phyloP scores from a whole-genome alignment of 2,113 vertebrate genomes.

The Pimephales promelas region DNA sequence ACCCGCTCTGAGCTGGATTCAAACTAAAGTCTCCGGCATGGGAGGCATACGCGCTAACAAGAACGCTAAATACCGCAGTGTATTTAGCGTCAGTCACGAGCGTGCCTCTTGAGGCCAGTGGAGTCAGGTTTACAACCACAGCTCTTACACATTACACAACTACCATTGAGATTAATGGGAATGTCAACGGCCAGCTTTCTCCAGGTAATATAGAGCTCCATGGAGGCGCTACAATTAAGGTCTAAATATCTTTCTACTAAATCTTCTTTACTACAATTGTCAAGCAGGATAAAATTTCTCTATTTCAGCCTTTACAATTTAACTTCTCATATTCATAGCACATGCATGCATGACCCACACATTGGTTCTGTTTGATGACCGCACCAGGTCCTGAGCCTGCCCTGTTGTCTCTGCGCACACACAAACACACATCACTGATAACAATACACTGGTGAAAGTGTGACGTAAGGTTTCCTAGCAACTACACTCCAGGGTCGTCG shows the following conservation, averaged over 20 bases:
- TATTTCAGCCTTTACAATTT: neutral
- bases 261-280: neutral
- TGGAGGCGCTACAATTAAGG: neutral
- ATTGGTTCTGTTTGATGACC: neutral
- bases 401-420: slow-evolving; percentile 21
- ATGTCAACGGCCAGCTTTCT: neutral
- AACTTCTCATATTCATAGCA: neutral
- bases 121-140: neutral
- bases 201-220: neutral
- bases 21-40: too few species aligned
- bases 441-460: slow-evolving; percentile 68
- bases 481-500: slow-evolving; percentile 72
- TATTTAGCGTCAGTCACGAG: too few species aligned
- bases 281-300: neutral
- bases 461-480: slow-evolving; percentile 80
- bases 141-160: too few species aligned
- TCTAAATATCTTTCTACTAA: neutral
- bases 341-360: neutral
- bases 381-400: neutral
- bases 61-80: too few species aligned
- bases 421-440: slow-evolving; percentile 44
- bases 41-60: too few species aligned
- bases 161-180: neutral
- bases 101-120: too few species aligned
- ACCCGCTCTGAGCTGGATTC: too few species aligned